A percentile compares a stretch with the other conserved stretches of the same genome.
phyloP scores from a whole-genome alignment of 2,113 vertebrate genomes.

The Rostratula benghalensis region DNA sequence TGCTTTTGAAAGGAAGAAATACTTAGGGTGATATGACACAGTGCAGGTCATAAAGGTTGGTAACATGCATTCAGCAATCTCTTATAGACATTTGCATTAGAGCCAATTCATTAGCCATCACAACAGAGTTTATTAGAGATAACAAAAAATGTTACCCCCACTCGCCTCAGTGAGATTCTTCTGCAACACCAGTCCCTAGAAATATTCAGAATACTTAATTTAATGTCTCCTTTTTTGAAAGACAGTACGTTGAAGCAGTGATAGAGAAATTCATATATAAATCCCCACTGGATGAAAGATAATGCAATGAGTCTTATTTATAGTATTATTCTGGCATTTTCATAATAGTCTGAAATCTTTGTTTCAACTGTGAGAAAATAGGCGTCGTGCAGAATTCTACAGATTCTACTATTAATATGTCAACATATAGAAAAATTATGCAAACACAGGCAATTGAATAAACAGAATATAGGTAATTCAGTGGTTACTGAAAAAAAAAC shows the following conservation, averaged over 20 bases:
- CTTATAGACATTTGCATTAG: not conserved
- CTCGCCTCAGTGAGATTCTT: not conserved
- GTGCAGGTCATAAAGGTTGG: not conserved
- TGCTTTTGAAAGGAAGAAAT: constrained; percentile 43
- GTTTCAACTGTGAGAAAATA: not conserved
- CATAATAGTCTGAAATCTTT: not conserved
- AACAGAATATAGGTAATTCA: not conserved
- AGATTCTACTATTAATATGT: not conserved
- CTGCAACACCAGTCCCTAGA: not conserved
- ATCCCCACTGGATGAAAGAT: not conserved
- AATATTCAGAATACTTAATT: not conserved
- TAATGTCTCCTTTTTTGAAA: not conserved
- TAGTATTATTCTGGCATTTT: not conserved
- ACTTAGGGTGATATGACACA: not conserved
- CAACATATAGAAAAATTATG: not conserved
- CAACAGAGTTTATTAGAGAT: not conserved
- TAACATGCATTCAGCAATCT: not conserved
- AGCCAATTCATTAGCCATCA: not conserved
- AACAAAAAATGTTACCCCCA: not conserved
- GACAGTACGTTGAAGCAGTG: not conserved
- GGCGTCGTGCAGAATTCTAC: not conserved
- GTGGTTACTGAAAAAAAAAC: not conserved
- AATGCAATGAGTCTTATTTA: not conserved
- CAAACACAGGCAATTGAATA: not conserved
- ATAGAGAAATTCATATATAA: not conserved